Evolutionary conservation across 2,113 vertebrate genomes (phyloP).

Genomic region (Monopterus albus): DNA sequence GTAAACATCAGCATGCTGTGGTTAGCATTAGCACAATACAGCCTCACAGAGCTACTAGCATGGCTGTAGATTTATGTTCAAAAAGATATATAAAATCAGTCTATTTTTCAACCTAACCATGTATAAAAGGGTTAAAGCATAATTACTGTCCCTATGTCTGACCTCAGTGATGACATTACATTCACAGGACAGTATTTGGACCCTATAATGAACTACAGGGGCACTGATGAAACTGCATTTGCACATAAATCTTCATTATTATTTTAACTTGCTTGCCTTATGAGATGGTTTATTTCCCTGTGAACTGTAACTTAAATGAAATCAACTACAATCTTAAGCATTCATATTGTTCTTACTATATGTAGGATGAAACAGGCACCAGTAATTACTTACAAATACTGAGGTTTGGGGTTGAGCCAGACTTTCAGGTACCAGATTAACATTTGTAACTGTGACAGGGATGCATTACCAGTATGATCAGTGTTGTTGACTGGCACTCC

Average conservation of each 20-base stretch:
- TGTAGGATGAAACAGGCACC: background rate
- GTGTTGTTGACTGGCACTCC: constrained; percentile 89
- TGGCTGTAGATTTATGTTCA: too few species aligned
- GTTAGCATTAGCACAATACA: too few species aligned
- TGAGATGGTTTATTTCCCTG: background rate
- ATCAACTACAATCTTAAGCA: background rate
- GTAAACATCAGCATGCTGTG: too few species aligned
- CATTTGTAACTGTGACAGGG: background rate
- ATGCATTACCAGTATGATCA: constrained; percentile 84
- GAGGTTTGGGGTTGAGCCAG: constrained; percentile 6
- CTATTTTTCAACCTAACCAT: too few species aligned
- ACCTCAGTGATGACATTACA: background rate
- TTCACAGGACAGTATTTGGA: background rate
- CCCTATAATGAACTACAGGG: too few species aligned
- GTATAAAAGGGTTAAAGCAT: constrained; percentile 6
- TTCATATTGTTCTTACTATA: background rate
- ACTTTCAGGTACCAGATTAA: background rate
- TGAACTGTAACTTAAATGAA: background rate
- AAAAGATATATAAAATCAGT: too few species aligned
- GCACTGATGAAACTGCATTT: background rate
- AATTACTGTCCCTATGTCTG: background rate
- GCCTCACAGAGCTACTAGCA: too few species aligned
- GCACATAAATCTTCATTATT: background rate
- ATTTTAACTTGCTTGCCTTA: background rate
- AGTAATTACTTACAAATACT: background rate